Base-by-base conservation (phyloP, 1,140 invertebrate genomes). In the Drosophila arizonae region DNA sequence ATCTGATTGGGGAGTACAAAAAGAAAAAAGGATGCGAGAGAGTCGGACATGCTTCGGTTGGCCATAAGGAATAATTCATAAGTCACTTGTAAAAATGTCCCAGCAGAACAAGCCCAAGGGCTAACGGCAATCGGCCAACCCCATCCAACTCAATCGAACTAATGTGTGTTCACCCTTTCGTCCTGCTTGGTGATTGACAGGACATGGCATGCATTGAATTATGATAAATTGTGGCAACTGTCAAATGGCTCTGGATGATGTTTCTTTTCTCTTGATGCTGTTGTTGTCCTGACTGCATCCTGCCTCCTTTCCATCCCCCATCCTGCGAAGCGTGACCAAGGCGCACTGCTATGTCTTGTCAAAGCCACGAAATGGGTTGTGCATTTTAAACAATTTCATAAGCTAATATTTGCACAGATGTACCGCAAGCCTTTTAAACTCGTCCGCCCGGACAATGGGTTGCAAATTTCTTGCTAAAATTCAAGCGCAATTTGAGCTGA, bases 161-260 rank as follows among this genome's bases (percentile, higher is more conserved):
- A 85, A 89, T 76, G 77, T 88, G 75, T 76, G 72, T 55, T 89
- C 72, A 76, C 72, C 85, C 80, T 63, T 89, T 88, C 57, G 76
- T 72, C 65, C 67, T 77, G 70, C 68, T 17, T 48, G 57, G 60
- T 89, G 85, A 89, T 81, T 85, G 86, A 89, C 81, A 85, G 81
- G 81, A 85, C 76, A 86, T 86, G 81, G 54, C 85, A 85, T 89
- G 85, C 77, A 89, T 89, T 89, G 85, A 89, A 89, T 89, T 89
- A 89, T 89, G 85, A 89, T 89, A 89, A 89, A 89, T 89, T 89
- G 85, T 89, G 85, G 80, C 85, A 89, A 89, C 85, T 89, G 85
- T 81, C 85, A 89, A 90, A 85, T 72, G 78, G 67, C 70, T 50
- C 28, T 48, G 75, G 36, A 72, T 72, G 67, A 76, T 79, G 69